Percentiles rank a stretch among this genome's conserved stretches.
Evolutionary conservation across 1,140 invertebrate genomes (phyloP).

Genomic region (Sarcophaga peregrina): DNA sequence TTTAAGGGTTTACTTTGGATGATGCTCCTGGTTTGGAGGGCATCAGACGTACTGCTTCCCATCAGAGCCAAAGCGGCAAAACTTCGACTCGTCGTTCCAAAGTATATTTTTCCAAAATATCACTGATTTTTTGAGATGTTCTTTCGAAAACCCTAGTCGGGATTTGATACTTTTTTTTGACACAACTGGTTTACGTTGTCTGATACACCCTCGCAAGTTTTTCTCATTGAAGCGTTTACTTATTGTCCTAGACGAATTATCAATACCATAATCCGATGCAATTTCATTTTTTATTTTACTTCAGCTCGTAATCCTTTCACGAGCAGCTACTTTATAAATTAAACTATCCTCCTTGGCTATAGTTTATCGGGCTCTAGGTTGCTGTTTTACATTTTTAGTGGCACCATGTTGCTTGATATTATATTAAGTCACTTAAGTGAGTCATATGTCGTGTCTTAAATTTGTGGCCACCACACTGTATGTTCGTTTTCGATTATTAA

Average conservation of each 20-base stretch:
- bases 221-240: too few relatives aligned
- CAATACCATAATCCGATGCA: not conserved
- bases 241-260: constrained; percentile 10
- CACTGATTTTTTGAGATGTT: constrained; percentile 2
- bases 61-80: not conserved
- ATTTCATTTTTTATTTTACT: not conserved
- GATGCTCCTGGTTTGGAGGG: too few relatives aligned
- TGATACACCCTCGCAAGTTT: constrained; percentile 29
- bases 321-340: constrained; percentile 20
- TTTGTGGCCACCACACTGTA: too few relatives aligned
- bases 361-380: constrained; percentile 17
- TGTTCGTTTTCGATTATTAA: too few relatives aligned
- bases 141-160: not conserved
- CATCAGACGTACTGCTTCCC: not conserved
- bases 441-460: too few relatives aligned
- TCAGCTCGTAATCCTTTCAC: too few relatives aligned
- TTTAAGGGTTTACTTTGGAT: too few relatives aligned
- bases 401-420: too few relatives aligned
- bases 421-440: too few relatives aligned
- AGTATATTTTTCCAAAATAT: constrained; percentile 28
- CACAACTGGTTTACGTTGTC: constrained; percentile 30
- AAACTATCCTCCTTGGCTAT: constrained; percentile 2
- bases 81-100: constrained; percentile 24
- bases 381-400: not conserved
- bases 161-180: constrained; percentile 19